Conservation (phyloP, 2,113 vertebrate genomes). For the human region GRCh38 chr7:154236501-154237000, state of each 20-base stretch:
- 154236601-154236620: neutral
- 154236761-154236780: rapidly evolving
- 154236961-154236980: rapidly evolving
- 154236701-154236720: rapidly evolving
- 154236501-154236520: neutral
- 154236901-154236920: rapidly evolving
- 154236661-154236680: rapidly evolving
- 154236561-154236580: neutral
- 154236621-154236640: rapidly evolving
- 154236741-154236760: rapidly evolving
- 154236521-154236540: neutral
- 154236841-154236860: rapidly evolving
- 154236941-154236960: neutral
- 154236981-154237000: too few species aligned
- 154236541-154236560: neutral
- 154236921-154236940: rapidly evolving
- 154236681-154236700: too few species aligned
- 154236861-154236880: rapidly evolving
- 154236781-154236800: neutral
- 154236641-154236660: rapidly evolving
- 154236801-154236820: neutral
- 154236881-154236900: neutral
- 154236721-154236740: rapidly evolving
- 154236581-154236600: neutral
- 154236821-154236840: rapidly evolving